phyloP scores from a whole-genome alignment of 2,113 vertebrate species.

The Hyperopisus bebe region DNA sequence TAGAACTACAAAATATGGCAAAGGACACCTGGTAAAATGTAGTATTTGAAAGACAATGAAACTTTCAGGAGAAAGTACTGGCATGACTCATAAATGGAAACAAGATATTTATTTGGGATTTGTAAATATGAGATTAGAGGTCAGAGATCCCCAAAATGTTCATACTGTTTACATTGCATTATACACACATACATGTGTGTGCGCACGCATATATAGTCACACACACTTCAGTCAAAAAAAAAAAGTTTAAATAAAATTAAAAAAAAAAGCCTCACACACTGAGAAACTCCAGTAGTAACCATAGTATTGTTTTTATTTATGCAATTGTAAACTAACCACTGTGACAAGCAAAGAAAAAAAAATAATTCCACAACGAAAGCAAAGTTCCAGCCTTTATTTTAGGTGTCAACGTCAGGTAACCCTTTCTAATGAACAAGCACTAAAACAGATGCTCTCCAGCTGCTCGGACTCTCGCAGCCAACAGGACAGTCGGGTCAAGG shows the following conservation, averaged over 20 bases:
- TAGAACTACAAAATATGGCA: background rate
- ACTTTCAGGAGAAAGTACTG: background rate
- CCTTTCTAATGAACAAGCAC: background rate
- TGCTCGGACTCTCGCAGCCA: background rate
- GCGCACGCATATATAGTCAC: constrained; percentile 3
- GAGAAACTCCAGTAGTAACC: constrained; percentile 22
- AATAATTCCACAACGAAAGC: background rate
- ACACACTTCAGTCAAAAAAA: background rate
- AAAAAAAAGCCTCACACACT: constrained; percentile 17
- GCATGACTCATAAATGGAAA: constrained; percentile 18
- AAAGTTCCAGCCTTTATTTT: constrained; percentile 19
- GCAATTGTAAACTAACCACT: constrained; percentile 23
- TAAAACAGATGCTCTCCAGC: background rate
- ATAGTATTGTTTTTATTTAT: constrained; percentile 17
- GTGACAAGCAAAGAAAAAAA: constrained; percentile 18
- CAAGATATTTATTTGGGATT: constrained; percentile 25
- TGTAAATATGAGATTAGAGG: constrained; percentile 20
- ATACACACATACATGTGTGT: constrained; percentile 22
- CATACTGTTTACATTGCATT: constrained; percentile 26
- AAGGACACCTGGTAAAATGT: background rate
- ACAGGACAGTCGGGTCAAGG: background rate
- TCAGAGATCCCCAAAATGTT: constrained; percentile 18
- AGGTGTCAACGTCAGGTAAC: background rate
- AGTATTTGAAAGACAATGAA: background rate
- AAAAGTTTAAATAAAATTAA: background rate